phyloP scores from a whole-genome alignment of 2,113 vertebrate species.

The Desmodus rotundus region DNA sequence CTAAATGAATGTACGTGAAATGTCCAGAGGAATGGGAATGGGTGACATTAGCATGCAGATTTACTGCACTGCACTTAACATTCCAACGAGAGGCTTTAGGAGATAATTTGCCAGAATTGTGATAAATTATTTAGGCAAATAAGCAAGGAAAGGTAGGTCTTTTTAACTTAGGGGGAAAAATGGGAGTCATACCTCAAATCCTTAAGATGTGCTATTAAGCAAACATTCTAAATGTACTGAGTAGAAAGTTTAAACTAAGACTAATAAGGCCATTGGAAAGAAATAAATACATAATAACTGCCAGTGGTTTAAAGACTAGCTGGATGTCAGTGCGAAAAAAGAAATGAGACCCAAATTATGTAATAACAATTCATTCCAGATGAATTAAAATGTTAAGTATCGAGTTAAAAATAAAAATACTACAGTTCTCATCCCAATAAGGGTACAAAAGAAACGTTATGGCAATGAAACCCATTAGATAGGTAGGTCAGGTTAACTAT shows the following conservation, averaged over 20 bases:
- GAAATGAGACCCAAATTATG: neutral
- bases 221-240: neutral
- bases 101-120: neutral
- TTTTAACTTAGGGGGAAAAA: neutral
- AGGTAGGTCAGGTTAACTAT: neutral
- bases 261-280: neutral
- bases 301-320: neutral
- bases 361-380: neutral
- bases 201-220: neutral
- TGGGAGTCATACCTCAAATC: neutral
- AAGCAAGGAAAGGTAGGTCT: neutral
- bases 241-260: neutral
- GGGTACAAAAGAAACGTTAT: neutral
- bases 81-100: neutral
- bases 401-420: neutral
- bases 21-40: neutral
- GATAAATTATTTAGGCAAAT: constrained; percentile 6
- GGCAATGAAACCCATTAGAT: neutral
- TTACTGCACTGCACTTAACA: neutral
- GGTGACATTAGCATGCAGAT: neutral
- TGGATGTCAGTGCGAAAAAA: neutral
- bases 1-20: neutral
- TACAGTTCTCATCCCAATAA: neutral
- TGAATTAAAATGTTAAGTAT: neutral
- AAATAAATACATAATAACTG: neutral